Evolutionary conservation across 2,797 vertebrate genomes (phyloP).

Genomic region (Gallinago stenura): DNA sequence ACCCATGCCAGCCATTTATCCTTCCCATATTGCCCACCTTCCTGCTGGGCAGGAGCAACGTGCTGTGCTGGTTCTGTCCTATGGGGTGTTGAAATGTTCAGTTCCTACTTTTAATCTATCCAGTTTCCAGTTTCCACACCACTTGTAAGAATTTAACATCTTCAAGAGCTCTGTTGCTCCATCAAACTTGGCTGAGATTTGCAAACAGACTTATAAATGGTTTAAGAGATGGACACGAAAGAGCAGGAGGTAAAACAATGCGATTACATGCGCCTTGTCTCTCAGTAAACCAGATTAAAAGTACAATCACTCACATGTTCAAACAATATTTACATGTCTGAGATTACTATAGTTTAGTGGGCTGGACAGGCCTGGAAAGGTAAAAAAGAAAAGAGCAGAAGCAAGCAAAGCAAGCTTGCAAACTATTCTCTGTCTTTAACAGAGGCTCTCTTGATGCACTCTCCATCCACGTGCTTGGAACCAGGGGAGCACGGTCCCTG

Average conservation of each 20-base stretch:
- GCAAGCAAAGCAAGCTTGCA: not conserved
- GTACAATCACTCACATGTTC: not conserved
- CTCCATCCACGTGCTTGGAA: not conserved
- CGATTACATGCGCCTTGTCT: not conserved
- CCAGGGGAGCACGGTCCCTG: accelerated
- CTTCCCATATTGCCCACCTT: not conserved
- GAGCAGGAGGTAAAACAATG: not conserved
- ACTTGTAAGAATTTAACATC: not conserved
- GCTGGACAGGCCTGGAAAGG: not conserved
- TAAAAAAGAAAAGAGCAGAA: not conserved
- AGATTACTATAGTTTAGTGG: not conserved
- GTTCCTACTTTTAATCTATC: not conserved
- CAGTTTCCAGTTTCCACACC: not conserved
- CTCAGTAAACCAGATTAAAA: not conserved
- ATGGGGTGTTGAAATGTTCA: not conserved
- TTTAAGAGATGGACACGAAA: not conserved
- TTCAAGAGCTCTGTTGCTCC: not conserved
- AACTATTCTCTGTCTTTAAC: not conserved
- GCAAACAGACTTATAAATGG: not conserved
- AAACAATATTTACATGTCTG: not conserved
- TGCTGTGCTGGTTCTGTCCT: not conserved
- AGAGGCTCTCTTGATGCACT: not conserved
- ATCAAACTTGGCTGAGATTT: not conserved
- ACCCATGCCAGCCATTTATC: not conserved
- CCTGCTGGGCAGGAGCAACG: not conserved